A percentile compares a stretch with the other conserved stretches of the same genome.
These are phyloP conservation scores for Mechanitis messenoides DNA, from an alignment of 2,888 invertebrate species.

Conservation along the genomic window DNA sequence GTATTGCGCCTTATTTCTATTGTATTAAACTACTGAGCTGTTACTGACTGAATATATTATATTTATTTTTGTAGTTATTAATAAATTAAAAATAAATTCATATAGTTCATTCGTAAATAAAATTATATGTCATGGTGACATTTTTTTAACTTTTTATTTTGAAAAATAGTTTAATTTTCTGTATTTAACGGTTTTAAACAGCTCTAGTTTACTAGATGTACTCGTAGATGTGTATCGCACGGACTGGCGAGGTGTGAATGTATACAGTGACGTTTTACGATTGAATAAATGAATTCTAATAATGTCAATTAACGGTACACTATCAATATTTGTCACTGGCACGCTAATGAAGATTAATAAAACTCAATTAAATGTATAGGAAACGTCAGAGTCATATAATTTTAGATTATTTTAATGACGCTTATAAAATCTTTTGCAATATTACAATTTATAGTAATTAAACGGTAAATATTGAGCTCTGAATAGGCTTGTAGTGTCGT, in stretches of 20 bases:
- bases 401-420: too few species aligned
- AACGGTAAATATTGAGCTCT: neutral
- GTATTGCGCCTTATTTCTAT: neutral
- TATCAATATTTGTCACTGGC: slow-evolving; percentile 31
- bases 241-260: slow-evolving; percentile 33
- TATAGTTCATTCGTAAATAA: too few species aligned
- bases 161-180: too few species aligned
- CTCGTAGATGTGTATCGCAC: slow-evolving; percentile 12
- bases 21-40: too few species aligned
- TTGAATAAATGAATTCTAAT: slow-evolving; percentile 36
- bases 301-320: slow-evolving; percentile 29
- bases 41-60: too few species aligned
- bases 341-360: slow-evolving; percentile 27
- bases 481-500: neutral
- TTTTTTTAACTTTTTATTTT: too few species aligned
- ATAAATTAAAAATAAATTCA: too few species aligned
- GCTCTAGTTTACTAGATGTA: too few species aligned
- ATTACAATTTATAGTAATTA: neutral
- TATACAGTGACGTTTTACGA: slow-evolving; percentile 32
- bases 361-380: slow-evolving; percentile 1
- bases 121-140: too few species aligned
- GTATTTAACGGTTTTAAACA: too few species aligned
- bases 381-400: too few species aligned
- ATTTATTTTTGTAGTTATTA: too few species aligned
- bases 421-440: neutral